phyloP scores from a whole-genome alignment of 1,140 invertebrate genomes.

The Thaumatotibia leucotreta region DNA sequence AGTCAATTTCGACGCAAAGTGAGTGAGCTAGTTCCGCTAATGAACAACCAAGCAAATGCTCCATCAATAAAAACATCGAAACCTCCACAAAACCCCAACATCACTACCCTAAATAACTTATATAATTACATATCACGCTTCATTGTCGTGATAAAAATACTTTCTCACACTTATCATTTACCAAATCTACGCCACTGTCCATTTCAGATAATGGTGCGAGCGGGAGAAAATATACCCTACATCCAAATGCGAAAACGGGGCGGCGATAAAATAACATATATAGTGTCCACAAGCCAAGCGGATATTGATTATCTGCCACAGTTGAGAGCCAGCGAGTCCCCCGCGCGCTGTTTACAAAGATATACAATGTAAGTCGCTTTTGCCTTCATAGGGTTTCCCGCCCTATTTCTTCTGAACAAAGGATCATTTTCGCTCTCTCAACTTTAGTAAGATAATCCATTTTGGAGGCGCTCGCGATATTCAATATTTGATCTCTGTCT shows the following conservation, averaged over 20 bases:
- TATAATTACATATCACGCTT: conserved; percentile 74
- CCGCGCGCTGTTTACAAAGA: conserved; percentile 27
- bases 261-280: conserved; percentile 73
- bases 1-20: conserved; percentile 46
- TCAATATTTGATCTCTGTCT: conserved; percentile 77
- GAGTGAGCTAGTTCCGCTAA: conserved; percentile 38
- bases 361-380: conserved; percentile 39
- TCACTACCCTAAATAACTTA: conserved; percentile 63
- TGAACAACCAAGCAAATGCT: conserved; percentile 59
- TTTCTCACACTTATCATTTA: conserved; percentile 77
- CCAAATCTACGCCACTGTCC: conserved; percentile 75
- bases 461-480: conserved; percentile 45
- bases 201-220: conserved; percentile 73
- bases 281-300: conserved; percentile 77
- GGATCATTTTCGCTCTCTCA: conserved; percentile 39
- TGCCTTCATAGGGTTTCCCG: conserved; percentile 33
- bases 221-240: conserved; percentile 35
- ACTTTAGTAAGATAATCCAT: conserved; percentile 36
- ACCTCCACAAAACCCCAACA: conserved; percentile 40
- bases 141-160: conserved; percentile 74
- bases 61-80: conserved; percentile 52
- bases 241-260: conserved; percentile 37
- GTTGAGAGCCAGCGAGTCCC: conserved; percentile 70
- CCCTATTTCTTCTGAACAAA: conserved; percentile 35
- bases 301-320: conserved; percentile 78